phyloP scores from a whole-genome alignment of 1,140 invertebrate genomes.

The Sipha flava region DNA sequence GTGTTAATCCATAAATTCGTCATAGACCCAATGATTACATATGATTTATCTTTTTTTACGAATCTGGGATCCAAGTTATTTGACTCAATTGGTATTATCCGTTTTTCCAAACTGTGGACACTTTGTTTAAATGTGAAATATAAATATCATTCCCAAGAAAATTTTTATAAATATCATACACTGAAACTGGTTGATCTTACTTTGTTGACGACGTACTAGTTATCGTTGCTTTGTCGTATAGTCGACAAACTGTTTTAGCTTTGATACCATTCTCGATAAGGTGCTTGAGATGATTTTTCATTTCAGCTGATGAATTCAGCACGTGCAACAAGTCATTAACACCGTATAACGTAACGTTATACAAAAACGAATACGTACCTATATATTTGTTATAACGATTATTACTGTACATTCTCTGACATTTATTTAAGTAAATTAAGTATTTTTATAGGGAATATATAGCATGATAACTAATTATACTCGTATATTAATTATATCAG shows the following conservation, averaged over 20 bases:
- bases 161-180: background rate
- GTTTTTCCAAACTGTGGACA: background rate
- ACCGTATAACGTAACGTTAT: background rate
- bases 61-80: background rate
- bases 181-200: background rate
- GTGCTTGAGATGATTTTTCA: constrained; percentile 3
- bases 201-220: background rate
- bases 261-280: constrained; percentile 12
- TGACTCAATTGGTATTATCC: background rate
- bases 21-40: background rate
- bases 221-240: background rate
- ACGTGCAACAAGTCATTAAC: background rate
- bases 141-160: background rate
- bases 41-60: background rate
- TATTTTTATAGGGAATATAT: too few relatives aligned
- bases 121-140: background rate
- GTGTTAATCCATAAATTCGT: constrained; percentile 15
- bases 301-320: background rate
- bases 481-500: too few relatives aligned
- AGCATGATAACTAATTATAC: too few relatives aligned
- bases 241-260: background rate
- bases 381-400: background rate
- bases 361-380: constrained; percentile 20
- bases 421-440: background rate
- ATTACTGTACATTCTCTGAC: background rate